A percentile compares a stretch with the other conserved stretches of the same genome.
Conservation (phyloP, 2,797 vertebrate genomes). For the Hypotaenidia okinawae region DNA sequence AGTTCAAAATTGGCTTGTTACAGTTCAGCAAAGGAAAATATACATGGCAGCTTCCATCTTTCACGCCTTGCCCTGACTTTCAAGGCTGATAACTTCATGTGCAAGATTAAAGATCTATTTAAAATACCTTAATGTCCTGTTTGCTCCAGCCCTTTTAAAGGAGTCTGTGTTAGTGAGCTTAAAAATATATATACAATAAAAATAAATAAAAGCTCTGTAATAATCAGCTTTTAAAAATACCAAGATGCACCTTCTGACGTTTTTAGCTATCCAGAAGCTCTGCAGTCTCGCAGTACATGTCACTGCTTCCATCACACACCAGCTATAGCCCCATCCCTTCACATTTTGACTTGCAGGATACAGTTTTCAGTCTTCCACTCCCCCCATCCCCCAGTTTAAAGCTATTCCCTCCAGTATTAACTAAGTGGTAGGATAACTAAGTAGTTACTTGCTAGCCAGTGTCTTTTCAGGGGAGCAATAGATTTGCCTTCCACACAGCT, state of each 20-base stretch:
- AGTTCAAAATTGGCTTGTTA: neutral
- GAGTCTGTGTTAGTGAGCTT: neutral
- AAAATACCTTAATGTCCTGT: neutral
- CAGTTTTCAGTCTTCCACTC: conserved; percentile 38
- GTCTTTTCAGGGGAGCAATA: neutral
- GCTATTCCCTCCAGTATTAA: conserved; percentile 13
- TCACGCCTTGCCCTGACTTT: neutral
- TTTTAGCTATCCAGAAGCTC: neutral
- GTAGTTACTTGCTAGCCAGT: conserved; percentile 27
- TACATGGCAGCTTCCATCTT: neutral
- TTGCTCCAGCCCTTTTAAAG: neutral
- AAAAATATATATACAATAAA: no score
- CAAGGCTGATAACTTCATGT: neutral
- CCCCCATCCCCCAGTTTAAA: neutral
- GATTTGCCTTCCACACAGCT: neutral
- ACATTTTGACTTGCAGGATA: conserved; percentile 23
- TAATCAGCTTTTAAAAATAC: neutral
- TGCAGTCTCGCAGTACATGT: neutral
- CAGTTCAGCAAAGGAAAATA: neutral
- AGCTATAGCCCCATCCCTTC: neutral
- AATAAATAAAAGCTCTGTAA: no score
- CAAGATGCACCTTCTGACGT: neutral
- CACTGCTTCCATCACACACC: neutral
- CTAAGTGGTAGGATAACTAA: conserved; percentile 20
- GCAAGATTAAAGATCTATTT: neutral